Evolutionary conservation across 2,113 vertebrate species (phyloP), one percentile per base, ranked within the genome.

Genomic region (Gallinago media): DNA sequence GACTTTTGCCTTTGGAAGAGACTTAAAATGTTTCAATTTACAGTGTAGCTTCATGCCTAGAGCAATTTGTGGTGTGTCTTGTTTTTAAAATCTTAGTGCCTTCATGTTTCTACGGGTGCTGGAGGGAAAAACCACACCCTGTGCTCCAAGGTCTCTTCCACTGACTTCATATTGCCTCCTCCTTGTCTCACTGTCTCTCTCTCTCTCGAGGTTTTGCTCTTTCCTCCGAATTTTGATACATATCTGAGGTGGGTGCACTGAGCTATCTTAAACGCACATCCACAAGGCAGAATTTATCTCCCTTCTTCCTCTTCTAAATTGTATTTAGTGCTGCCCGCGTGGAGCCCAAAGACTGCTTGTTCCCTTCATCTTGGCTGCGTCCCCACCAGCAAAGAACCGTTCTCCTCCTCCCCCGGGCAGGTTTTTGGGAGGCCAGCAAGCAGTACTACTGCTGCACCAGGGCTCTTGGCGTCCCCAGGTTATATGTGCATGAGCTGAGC

Each of bases 391-490:
- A 71, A 87, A n/a, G n/a, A 42, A 34, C 5, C 0, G 2, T 11
- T 82, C 65, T 88, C 18, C 55, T 63, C 12, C 55, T 85, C 29
- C 62, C 2, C 1, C 0, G 0, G 34, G 42, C 44, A 80, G 76
- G 27, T 22, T 54, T 62, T 32, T 1, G 4, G n/a, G 50, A 88
- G 49, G 42, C 23, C 5, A 4, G 27, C 9, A 25, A 18, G 52
- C 18, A 74, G 59, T 29, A 8, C 8, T 3, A 21, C 2, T 0
- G 2, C 29, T 5, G 8, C 0, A 0, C 11, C 22, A 67, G 20
- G 47, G 34, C 25, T 44, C 68, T 34, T 55, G n/a, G 26, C 2
- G 0, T 27, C 31, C 31, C 20, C 63, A 19, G 32, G 50, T 18
- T 55, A 34, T 55, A 34, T 36, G 22, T 73, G 32, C 47, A 44